These are phyloP conservation scores for Pterocles orientalis DNA, from an alignment of 2,113 vertebrate genomes.

Conservation along the genomic window DNA sequence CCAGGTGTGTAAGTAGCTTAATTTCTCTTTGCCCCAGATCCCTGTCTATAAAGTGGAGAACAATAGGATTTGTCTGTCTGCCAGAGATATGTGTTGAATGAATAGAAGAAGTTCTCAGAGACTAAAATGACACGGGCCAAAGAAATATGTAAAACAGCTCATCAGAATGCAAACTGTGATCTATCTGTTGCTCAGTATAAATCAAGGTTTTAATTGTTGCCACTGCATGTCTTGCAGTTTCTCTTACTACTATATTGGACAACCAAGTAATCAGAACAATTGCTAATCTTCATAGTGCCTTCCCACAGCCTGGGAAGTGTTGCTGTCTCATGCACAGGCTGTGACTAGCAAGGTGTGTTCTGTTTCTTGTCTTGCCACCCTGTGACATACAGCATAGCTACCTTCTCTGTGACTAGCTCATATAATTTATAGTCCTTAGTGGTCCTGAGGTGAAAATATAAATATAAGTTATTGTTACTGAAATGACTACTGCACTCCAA, in stretches of 20 bases:
- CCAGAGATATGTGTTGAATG: background rate
- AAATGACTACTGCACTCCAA: background rate
- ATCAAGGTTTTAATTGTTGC: slow-evolving; percentile 38
- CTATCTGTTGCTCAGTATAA: slow-evolving; percentile 19
- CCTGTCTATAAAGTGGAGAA: background rate
- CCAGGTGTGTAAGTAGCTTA: background rate
- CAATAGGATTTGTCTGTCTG: slow-evolving; percentile 25
- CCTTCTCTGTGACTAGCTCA: background rate
- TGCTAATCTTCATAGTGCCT: background rate
- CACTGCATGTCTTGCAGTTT: background rate
- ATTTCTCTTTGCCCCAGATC: background rate
- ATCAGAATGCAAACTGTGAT: slow-evolving; percentile 44
- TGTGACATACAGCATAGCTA: background rate
- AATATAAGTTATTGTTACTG: background rate
- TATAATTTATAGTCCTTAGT: background rate
- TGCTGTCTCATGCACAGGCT: background rate
- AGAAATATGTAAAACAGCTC: slow-evolving; percentile 35
- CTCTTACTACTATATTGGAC: background rate
- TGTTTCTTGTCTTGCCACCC: background rate
- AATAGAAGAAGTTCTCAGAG: slow-evolving; percentile 41
- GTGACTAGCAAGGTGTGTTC: background rate
- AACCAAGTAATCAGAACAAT: background rate
- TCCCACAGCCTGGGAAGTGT: background rate
- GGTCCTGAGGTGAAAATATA: background rate
- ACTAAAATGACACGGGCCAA: slow-evolving; percentile 15